Evolutionary conservation across 2,888 invertebrate genomes (phyloP).

Genomic region (Nebria salina): DNA sequence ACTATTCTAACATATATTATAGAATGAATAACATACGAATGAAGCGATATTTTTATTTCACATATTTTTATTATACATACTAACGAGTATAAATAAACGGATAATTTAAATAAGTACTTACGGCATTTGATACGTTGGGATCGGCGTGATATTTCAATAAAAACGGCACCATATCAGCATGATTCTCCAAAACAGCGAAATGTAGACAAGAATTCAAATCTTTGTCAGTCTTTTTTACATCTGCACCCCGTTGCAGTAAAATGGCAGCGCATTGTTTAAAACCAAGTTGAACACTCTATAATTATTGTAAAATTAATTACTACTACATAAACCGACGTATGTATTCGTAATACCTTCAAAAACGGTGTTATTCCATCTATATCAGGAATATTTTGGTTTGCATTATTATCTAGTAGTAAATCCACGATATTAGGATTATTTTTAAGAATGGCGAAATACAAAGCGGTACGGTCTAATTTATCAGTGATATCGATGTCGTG

Average conservation of each 20-base stretch:
- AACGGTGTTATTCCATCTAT: slow-evolving; percentile 44
- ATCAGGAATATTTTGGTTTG: slow-evolving; percentile 44
- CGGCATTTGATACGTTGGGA: slow-evolving; percentile 36
- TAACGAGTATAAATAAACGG: neutral
- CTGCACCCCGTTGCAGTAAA: slow-evolving; percentile 40
- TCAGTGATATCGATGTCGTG: slow-evolving; percentile 45
- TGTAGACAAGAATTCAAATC: slow-evolving; percentile 40
- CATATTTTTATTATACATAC: neutral
- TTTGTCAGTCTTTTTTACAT: slow-evolving; percentile 44
- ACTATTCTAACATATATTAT: neutral
- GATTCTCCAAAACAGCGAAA: slow-evolving; percentile 31
- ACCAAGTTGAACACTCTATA: slow-evolving; percentile 43
- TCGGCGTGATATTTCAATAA: slow-evolving; percentile 34
- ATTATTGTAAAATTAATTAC: slow-evolving; percentile 5
- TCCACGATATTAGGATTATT: slow-evolving; percentile 37
- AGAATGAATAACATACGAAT: neutral
- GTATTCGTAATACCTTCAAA: slow-evolving; percentile 16
- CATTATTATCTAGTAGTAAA: slow-evolving; percentile 40
- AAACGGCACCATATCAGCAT: slow-evolving; percentile 32
- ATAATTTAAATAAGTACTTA: slow-evolving; percentile 18
- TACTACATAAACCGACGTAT: neutral
- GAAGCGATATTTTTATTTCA: neutral
- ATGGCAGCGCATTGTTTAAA: slow-evolving; percentile 34
- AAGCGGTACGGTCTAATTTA: slow-evolving; percentile 42
- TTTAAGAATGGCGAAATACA: slow-evolving; percentile 43